Conservation (phyloP, 1,140 invertebrate species). For the Megathymus violae region DNA sequence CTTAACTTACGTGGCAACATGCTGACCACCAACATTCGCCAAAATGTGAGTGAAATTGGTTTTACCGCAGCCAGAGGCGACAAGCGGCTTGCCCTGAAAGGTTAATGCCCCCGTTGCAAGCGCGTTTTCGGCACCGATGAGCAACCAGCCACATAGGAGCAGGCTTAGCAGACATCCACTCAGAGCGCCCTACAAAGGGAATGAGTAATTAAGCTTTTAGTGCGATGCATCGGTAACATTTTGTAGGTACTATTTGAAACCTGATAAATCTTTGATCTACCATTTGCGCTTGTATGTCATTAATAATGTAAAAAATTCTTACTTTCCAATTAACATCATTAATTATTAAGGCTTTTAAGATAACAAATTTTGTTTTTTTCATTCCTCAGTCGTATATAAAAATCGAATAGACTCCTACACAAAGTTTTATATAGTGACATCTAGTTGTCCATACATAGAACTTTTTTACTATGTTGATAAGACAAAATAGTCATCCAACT, state of each 20-base stretch:
- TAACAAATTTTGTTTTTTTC: too few relatives aligned
- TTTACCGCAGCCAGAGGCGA: constrained; percentile 68
- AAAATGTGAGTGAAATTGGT: constrained; percentile 64
- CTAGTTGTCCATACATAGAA: not conserved
- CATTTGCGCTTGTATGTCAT: too few relatives aligned
- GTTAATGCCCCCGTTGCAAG: constrained; percentile 73
- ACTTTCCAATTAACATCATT: too few relatives aligned
- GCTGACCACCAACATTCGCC: constrained; percentile 51
- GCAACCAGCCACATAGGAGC: constrained; percentile 72
- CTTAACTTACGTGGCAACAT: constrained; percentile 59
- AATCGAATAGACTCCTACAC: too few relatives aligned
- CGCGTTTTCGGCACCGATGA: constrained; percentile 75
- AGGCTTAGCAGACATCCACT: constrained; percentile 71
- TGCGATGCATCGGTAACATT: not conserved
- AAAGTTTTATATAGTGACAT: not conserved
- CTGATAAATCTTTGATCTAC: not conserved
- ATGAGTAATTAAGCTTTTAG: constrained; percentile 10
- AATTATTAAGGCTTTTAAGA: too few relatives aligned
- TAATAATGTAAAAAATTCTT: too few relatives aligned
- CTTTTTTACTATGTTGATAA: not conserved
- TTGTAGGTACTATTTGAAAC: not conserved
- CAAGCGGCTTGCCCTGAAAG: constrained; percentile 72
- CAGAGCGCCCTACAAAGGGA: constrained; percentile 64
- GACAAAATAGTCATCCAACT: not conserved
- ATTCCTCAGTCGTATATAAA: too few relatives aligned